Base-by-base conservation (phyloP, 2,888 invertebrate genomes). In the Epinotia demarniana region DNA sequence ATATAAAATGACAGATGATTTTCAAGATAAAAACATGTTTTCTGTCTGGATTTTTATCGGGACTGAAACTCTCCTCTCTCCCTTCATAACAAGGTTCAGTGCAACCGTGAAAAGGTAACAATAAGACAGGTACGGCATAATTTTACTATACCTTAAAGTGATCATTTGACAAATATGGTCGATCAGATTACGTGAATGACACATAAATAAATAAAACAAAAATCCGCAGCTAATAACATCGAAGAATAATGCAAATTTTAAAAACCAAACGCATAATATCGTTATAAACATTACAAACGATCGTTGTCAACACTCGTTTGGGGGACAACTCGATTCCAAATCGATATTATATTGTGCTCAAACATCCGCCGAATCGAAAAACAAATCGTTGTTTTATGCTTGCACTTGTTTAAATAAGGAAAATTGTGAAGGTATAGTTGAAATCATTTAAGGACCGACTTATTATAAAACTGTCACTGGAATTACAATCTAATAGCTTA, bases 331-430 rank as follows among this genome's bases (percentile, higher is more conserved):
- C n/a, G 69, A 58, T 53, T 60, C 57, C 2, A 1, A 66, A 66
- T 64, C 70, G 69, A 64, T 64, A 58, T 64, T 70, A 58, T 70
- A 70, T 70, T 33, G 60, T 53, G 23, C 70, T 70, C 18, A 75
- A 70, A 16, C 9, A 60, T 64, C n/a, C 27, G 1, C 64, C 60
- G 18, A 60, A 75, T 70, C 58, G 64, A 27, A 53, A 58, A 70
- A 53, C 58, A 53, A 70, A 60, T 70, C 49, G 67, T 49, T 53
- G 27, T 68, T 64, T 57, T 43, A 46, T 49, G 63, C 63, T 63
- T 74, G 62, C 63, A 63, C 27, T 63, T 11, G 39, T 71, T 69
- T 18, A 27, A 16, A 73, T 63, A 43, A 61, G 39, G 43, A 55
- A 68, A 62, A 39, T 53, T 18, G 46, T 53, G 9, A 2, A 39